Evolutionary conservation across 2,888 invertebrate species (phyloP), one percentile per base, ranked within the genome.

Genomic region (Apeira syringaria): DNA sequence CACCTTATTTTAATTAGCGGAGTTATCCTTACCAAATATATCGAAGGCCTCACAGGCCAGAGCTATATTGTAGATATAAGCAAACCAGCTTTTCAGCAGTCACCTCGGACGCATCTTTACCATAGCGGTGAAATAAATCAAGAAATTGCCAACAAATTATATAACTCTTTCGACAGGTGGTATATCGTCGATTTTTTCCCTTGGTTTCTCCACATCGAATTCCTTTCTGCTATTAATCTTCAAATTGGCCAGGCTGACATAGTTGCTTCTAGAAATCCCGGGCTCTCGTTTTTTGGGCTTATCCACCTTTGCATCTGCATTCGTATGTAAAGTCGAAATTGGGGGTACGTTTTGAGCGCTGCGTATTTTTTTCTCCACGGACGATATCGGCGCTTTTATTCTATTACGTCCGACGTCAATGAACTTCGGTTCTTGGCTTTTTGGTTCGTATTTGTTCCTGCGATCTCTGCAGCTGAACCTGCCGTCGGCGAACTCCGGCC

Each of bases 221-320:
- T 74, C 77, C 47, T 75, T 74, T 34, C 68, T 74, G 3, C 65
- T 77, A 42, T 82, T 82, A 2, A 90, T 90, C 58, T 83, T 85
- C 37, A 90, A 48, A 54, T 88, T 90, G 0, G 90, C 90, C 30
- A 90, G 48, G 49, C 86, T 87, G 6, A 90, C 90, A 44, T 90
- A 90, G 57, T 90, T 90, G 50, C 87, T 85, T 1, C 84, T 64
- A 0, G 85, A 82, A 9, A 87, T 89, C 0, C 79, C 84, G 6
- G 45, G 39, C 34, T 80, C 81, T 0, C 76, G 50, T 13, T 68
- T 69, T 47, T 74, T 81, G 2, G 58, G 57, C 12, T 37, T 42
- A 0, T 56, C 62, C 62, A 62, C 5, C 33, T 28, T 9, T 11
- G 8, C 5, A 1, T 45, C 32, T 6, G n/a, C 10, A 2, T 33